These are phyloP conservation scores for Tineola bisselliella DNA, from an alignment of 2,888 invertebrate genomes.

Conservation along the genomic window DNA sequence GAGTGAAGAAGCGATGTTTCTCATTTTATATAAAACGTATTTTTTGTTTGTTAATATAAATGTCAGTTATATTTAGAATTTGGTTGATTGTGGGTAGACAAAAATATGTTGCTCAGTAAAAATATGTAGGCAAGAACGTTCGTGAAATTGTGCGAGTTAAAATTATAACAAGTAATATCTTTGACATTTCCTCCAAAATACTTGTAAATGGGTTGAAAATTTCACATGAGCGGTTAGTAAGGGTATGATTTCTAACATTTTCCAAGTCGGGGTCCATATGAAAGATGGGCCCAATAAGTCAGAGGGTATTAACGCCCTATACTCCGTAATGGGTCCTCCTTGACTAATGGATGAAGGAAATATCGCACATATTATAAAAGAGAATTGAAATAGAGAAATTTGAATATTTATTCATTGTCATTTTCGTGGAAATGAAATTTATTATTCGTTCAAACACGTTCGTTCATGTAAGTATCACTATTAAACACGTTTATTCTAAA, in stretches of 20 bases:
- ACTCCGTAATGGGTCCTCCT: conserved; percentile 43
- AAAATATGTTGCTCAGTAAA: too few species aligned
- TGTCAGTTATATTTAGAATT: too few species aligned
- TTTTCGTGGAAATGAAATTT: neutral
- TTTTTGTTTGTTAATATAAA: too few species aligned
- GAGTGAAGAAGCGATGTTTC: too few species aligned
- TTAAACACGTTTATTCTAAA: neutral
- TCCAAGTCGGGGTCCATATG: conserved; percentile 31
- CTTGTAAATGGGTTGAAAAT: conserved; percentile 12
- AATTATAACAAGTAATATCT: neutral
- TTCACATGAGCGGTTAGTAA: conserved; percentile 17
- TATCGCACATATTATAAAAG: conserved; percentile 21
- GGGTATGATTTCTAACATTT: conserved; percentile 22
- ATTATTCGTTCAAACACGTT: neutral
- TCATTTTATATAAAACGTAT: too few species aligned
- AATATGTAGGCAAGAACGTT: too few species aligned
- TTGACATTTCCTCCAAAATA: conserved; percentile 1
- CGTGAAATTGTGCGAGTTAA: neutral
- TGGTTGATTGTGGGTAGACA: too few species aligned
- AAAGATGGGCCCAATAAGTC: conserved; percentile 57
- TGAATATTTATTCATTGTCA: neutral
- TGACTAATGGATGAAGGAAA: conserved; percentile 56
- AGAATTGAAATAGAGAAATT: conserved; percentile 9
- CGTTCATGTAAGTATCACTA: neutral
- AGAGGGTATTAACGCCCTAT: conserved; percentile 53